Percentiles rank a stretch among this genome's conserved stretches.
Conservation (phyloP, 2,113 vertebrate genomes). For the Rana temporaria region DNA sequence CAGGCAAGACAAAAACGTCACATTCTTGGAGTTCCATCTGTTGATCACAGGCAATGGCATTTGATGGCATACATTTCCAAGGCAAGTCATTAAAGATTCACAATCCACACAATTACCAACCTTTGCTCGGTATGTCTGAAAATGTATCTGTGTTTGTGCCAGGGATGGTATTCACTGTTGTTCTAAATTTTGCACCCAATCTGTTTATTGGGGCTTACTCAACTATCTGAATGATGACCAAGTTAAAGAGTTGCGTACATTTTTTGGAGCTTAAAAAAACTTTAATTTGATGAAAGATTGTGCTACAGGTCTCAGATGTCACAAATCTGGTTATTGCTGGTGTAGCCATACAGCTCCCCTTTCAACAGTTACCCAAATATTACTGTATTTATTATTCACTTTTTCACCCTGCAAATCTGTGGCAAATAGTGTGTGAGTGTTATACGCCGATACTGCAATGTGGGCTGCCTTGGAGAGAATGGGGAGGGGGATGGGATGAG, state of each 20-base stretch:
- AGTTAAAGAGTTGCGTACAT: slow-evolving; percentile 65
- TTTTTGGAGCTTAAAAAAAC: no score
- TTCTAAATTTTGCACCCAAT: slow-evolving; percentile 91
- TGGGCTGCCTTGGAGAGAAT: no score
- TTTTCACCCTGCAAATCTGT: no score
- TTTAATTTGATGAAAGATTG: no score
- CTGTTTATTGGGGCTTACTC: slow-evolving; percentile 90
- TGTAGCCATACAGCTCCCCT: no score
- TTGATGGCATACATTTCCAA: slow-evolving; percentile 91
- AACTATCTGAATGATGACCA: slow-evolving; percentile 94
- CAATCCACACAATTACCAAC: slow-evolving; percentile 91
- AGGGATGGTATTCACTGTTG: slow-evolving; percentile 92
- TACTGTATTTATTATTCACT: no score
- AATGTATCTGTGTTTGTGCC: slow-evolving; percentile 92
- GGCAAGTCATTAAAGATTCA: slow-evolving; percentile 92
- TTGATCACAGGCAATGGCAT: slow-evolving; percentile 93
- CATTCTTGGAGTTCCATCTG: slow-evolving; percentile 92
- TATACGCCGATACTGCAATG: no score
- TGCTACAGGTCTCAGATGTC: no score
- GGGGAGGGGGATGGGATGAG: no score
- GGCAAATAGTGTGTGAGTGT: no score
- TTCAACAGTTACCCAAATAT: no score
- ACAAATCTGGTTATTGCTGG: no score
- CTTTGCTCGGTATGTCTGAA: slow-evolving; percentile 91
- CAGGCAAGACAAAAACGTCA: slow-evolving; percentile 94